These are phyloP conservation scores for Agonopterix arenella DNA, from an alignment of 2,888 invertebrate species.

Conservation along the genomic window DNA sequence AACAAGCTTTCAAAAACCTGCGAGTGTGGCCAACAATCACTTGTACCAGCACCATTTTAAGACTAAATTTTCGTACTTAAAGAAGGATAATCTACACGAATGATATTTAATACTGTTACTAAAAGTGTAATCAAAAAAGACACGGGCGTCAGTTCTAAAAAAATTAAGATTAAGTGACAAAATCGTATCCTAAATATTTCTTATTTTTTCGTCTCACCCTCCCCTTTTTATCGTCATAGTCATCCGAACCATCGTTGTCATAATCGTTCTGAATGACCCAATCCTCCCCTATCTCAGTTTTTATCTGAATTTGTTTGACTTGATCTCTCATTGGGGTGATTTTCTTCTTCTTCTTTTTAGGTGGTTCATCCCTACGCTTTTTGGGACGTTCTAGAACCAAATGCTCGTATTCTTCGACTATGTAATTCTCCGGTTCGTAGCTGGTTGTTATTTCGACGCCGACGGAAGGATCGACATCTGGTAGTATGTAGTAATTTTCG, in stretches of 20 bases:
- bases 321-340: conserved; percentile 24
- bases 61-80: too few species aligned
- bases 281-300: conserved; percentile 40
- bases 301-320: conserved; percentile 29
- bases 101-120: too few species aligned
- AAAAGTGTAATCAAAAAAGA: too few species aligned
- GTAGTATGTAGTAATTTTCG: conserved; percentile 67
- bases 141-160: neutral
- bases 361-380: conserved; percentile 37
- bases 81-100: too few species aligned
- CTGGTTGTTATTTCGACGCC: conserved; percentile 64
- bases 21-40: too few species aligned
- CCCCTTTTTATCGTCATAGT: conserved; percentile 54
- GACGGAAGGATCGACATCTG: conserved; percentile 61
- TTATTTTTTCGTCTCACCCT: conserved; percentile 69
- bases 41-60: too few species aligned
- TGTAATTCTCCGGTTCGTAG: conserved; percentile 62
- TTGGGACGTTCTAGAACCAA: conserved; percentile 51
- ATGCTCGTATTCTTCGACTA: conserved; percentile 59
- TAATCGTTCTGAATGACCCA: conserved; percentile 60
- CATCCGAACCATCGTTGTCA: conserved; percentile 45
- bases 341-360: conserved; percentile 42
- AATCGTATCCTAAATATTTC: conserved; percentile 64
- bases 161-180: conserved; percentile 44
- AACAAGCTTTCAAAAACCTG: neutral